A percentile compares a stretch with the other conserved stretches of the same genome.
These are phyloP conservation scores for Clanis bilineata DNA, from an alignment of 2,888 invertebrate genomes.

Conservation along the genomic window DNA sequence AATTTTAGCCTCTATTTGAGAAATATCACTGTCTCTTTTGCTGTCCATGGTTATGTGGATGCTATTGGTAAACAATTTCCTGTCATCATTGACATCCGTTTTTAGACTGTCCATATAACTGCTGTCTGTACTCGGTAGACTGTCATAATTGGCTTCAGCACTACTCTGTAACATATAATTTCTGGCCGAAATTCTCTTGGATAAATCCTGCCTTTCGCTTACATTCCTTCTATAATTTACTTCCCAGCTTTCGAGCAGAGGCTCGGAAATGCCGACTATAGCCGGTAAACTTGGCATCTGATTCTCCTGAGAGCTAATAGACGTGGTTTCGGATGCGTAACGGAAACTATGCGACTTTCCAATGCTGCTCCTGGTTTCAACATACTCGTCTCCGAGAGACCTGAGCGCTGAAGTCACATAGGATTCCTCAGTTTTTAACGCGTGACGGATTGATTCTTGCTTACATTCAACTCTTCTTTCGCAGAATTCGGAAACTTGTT, in stretches of 20 bases:
- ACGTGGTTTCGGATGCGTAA: conserved; percentile 78
- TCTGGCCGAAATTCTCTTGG: conserved; percentile 67
- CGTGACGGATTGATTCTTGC: conserved; percentile 53
- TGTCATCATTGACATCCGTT: conserved; percentile 64
- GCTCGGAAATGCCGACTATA: conserved; percentile 77
- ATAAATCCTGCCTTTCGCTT: conserved; percentile 64
- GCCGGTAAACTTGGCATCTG: conserved; percentile 79
- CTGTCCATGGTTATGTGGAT: conserved; percentile 67
- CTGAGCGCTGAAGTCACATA: conserved; percentile 61
- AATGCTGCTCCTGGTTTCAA: conserved; percentile 80
- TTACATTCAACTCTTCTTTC: conserved; percentile 58
- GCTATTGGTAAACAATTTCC: conserved; percentile 68
- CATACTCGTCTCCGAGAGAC: conserved; percentile 71
- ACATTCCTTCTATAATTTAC: conserved; percentile 75
- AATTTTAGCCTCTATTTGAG: conserved; percentile 80
- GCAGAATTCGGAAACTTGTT: conserved; percentile 60
- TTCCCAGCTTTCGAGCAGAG: conserved; percentile 77
- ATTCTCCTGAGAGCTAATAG: conserved; percentile 73
- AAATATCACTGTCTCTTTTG: conserved; percentile 76
- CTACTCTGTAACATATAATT: conserved; percentile 63
- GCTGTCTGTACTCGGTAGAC: conserved; percentile 74
- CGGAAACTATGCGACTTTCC: conserved; percentile 89
- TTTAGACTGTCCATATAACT: conserved; percentile 76
- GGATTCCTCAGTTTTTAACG: conserved; percentile 63
- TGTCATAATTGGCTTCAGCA: conserved; percentile 68